Evolutionary conservation across 2,797 vertebrate genomes (phyloP).

Genomic region (Allobates femoralis): DNA sequence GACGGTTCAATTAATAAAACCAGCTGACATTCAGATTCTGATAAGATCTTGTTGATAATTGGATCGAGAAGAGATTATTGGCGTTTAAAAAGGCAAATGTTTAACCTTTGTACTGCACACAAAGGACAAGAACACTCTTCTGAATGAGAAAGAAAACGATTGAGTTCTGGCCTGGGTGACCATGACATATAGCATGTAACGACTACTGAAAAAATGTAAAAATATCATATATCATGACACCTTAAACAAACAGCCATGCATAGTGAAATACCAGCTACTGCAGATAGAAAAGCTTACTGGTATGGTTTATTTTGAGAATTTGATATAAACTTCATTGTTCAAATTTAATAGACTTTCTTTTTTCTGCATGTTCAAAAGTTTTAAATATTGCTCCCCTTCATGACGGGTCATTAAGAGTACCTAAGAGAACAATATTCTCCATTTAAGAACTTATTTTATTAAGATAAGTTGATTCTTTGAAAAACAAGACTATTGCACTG

Average conservation of each 20-base stretch:
- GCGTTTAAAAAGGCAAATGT: slow-evolving; percentile 31
- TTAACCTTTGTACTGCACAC: slow-evolving; percentile 51
- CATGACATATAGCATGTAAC: neutral
- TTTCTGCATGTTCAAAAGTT: too few relatives aligned
- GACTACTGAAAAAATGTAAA: neutral
- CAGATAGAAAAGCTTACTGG: too few relatives aligned
- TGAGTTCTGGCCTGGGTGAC: neutral
- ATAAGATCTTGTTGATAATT: slow-evolving; percentile 39
- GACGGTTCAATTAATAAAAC: slow-evolving; percentile 21
- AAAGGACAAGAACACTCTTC: slow-evolving; percentile 24
- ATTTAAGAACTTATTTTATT: too few relatives aligned
- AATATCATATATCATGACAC: neutral
- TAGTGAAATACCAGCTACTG: too few relatives aligned
- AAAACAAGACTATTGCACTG: too few relatives aligned
- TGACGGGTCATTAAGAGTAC: too few relatives aligned
- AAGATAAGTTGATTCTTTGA: too few relatives aligned
- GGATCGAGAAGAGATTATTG: slow-evolving; percentile 48
- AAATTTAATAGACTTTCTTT: too few relatives aligned
- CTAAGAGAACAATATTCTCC: too few relatives aligned
- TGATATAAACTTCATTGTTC: too few relatives aligned
- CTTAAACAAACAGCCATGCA: neutral
- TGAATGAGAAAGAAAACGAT: neutral
- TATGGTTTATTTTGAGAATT: too few relatives aligned
- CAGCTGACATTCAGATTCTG: slow-evolving; percentile 38
- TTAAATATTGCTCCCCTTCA: too few relatives aligned